phyloP scores from a whole-genome alignment of 2,797 vertebrate genomes.

The Amblyraja radiata region DNA sequence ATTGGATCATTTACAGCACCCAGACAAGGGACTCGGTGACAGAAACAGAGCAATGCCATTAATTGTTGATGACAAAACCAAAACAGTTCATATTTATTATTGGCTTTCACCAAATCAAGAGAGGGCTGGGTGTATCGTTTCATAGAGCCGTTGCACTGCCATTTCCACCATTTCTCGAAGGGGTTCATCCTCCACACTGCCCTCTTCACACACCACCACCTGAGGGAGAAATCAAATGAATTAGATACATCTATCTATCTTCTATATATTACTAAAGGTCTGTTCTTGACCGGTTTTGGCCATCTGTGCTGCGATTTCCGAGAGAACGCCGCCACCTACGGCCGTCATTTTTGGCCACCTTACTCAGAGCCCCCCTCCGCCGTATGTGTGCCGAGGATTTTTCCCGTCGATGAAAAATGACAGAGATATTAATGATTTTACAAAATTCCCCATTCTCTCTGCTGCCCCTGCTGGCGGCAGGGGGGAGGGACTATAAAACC shows the following conservation, averaged over 20 bases:
- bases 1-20: not conserved
- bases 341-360: no score
- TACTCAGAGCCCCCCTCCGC: no score
- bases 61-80: not conserved
- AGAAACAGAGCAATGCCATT: not conserved
- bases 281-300: no score
- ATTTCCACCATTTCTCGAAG: conserved; percentile 87
- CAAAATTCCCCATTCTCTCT: no score
- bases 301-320: no score
- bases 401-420: no score
- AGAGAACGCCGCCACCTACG: no score
- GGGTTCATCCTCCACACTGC: conserved; percentile 75
- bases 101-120: conserved; percentile 41
- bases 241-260: not conserved
- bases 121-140: conserved; percentile 72
- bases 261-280: no score
- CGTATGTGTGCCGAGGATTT: no score
- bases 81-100: not conserved
- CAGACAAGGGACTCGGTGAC: not conserved
- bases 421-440: no score
- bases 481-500: no score
- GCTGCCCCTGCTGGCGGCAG: no score
- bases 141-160: conserved; percentile 79
- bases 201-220: conserved; percentile 74
- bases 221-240: conserved; percentile 46